Percentiles rank a stretch among this genome's conserved stretches.
phyloP scores from a whole-genome alignment of 1,140 invertebrate genomes.

The Eriocheir sinensis region DNA sequence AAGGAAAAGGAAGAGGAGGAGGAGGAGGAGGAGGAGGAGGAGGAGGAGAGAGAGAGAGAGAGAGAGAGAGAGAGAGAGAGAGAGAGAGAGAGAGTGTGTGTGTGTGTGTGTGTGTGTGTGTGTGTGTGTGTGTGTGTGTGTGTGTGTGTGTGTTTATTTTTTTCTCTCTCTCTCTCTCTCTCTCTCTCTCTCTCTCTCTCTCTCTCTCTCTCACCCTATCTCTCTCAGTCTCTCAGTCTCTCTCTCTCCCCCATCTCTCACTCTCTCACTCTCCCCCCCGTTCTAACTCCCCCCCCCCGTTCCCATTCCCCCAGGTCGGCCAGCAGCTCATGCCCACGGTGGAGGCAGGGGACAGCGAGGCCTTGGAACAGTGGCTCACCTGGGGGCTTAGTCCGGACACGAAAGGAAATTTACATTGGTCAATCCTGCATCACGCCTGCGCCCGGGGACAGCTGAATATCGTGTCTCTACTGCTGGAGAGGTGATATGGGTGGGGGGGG shows the following conservation, averaged over 20 bases:
- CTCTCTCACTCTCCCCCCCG: background rate
- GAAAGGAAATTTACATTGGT: slow-evolving; percentile 76
- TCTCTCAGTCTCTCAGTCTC: background rate
- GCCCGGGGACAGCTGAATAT: slow-evolving; percentile 77
- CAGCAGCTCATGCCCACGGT: slow-evolving; percentile 77
- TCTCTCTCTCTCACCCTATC: background rate
- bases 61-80: no score
- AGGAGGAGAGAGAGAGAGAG: no score
- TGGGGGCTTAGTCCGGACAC: slow-evolving; percentile 76
- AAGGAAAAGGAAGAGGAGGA: background rate
- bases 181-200: background rate
- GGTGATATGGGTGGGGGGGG: slow-evolving; percentile 69
- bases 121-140: background rate
- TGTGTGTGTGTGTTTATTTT: background rate
- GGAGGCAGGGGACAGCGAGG: slow-evolving; percentile 72
- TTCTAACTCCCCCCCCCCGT: background rate
- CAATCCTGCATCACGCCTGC: slow-evolving; percentile 68
- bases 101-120: background rate
- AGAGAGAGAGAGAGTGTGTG: no score
- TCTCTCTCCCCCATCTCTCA: background rate
- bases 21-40: background rate
- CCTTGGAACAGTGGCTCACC: slow-evolving; percentile 73
- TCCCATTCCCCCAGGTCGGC: slow-evolving; percentile 61
- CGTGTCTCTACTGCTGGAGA: slow-evolving; percentile 73
- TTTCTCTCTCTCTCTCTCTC: background rate